Percentiles rank a stretch among this genome's conserved stretches.
phyloP scores from a whole-genome alignment of 2,888 invertebrate species.

The Cataglyphis albicans region DNA sequence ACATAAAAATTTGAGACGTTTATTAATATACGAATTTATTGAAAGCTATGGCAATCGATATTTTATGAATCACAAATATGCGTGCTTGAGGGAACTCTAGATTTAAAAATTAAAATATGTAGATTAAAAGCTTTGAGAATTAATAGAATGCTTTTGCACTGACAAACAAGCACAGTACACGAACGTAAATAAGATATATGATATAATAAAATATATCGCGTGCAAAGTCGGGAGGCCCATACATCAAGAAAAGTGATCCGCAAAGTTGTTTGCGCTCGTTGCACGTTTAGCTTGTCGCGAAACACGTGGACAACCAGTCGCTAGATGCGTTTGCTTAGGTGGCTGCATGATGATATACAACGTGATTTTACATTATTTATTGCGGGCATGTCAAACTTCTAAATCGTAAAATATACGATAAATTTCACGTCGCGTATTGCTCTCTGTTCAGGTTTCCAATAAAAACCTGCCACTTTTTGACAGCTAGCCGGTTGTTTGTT shows the following conservation, averaged over 20 bases:
- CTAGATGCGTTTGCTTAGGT: slow-evolving; percentile 11
- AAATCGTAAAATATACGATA: not conserved
- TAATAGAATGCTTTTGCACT: not conserved
- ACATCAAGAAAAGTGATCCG: slow-evolving; percentile 41
- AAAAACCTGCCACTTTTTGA: not conserved
- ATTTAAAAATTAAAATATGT: not conserved
- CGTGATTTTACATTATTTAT: slow-evolving; percentile 34
- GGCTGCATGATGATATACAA: too few species aligned
- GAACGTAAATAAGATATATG: not conserved
- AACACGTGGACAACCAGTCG: not conserved
- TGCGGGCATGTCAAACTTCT: not conserved
- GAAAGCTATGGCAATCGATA: not conserved
- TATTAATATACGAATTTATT: not conserved
- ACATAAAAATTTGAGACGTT: not conserved
- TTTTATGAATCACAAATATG: not conserved
- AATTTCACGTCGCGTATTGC: slow-evolving; percentile 26
- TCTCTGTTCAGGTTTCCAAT: not conserved
- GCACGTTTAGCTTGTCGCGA: not conserved
- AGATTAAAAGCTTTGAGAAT: slow-evolving; percentile 9
- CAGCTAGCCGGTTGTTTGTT: slow-evolving; percentile 11
- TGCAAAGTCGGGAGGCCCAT: slow-evolving; percentile 48
- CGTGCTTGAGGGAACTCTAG: not conserved
- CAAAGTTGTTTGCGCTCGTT: slow-evolving; percentile 21
- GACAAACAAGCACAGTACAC: not conserved
- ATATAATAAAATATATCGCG: slow-evolving; percentile 4